Base-by-base conservation (phyloP, 2,113 vertebrate genomes). In the Aspiorhynchus laticeps region DNA sequence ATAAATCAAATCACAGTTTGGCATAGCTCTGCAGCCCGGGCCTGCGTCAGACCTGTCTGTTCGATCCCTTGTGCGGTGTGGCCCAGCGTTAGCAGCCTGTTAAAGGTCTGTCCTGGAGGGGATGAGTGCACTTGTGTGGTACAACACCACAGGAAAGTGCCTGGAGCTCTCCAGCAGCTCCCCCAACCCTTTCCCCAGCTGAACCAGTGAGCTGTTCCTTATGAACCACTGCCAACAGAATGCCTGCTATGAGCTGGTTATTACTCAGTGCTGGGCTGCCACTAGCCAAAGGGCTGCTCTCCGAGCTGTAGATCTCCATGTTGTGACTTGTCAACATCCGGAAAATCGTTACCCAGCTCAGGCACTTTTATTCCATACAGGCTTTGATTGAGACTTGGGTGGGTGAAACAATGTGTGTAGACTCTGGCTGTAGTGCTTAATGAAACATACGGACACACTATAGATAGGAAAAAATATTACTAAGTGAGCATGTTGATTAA, bases 61-160 rank as follows among this genome's bases (percentile, higher is more conserved):
- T 63, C 69, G 67, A 75, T 74, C 53, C 90, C 90, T 61, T 89
- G 90, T 84, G 88, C 69, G 9, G 82, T 48, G 26, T 61, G 56
- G 61, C 76, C 81, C 65, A 77, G 83, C 21, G 79, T 80, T 83
- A 83, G 84, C 41, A 59, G 93, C 91, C 93, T 91, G 94, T 94
- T 94, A 94, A 95, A 95, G 93, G 93, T 92, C 94, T 90, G 92
- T 94, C 94, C 94, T 94, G 92, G 93, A 94, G 94, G 94, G 94
- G 89, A 92, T 94, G 93, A 94, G 95, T 92, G 92, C 93, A 94
- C 93, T 95, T 94, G 94, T 95, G 94, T 94, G 93, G 93, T 94
- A 93, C 92, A 94, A 95, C 94, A 95, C 94, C 94, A 95, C 92
- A 95, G 92, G 92, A 95, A 88, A 95, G 92, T 91, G 94, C 94